Evolutionary conservation across 1,140 invertebrate species (phyloP).

Genomic region (Pomacea maculata): DNA sequence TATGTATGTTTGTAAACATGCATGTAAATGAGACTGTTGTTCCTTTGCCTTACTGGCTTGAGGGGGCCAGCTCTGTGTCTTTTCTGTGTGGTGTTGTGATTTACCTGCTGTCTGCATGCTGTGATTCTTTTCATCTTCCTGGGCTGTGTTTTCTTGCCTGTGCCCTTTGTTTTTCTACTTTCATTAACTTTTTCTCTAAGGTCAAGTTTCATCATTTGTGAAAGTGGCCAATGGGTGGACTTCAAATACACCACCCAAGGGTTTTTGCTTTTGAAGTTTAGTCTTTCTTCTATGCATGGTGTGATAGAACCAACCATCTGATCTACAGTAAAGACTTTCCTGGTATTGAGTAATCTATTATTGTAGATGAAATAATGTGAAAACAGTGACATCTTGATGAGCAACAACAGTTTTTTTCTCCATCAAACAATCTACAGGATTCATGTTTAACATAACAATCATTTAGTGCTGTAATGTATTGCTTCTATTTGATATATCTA

Average conservation of each 20-base stretch:
- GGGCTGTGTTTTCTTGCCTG: background rate
- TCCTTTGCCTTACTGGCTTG: background rate
- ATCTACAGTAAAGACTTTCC: too few species aligned
- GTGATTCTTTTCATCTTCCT: background rate
- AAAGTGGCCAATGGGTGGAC: background rate
- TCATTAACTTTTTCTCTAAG: slow-evolving; percentile 15
- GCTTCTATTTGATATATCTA: too few species aligned
- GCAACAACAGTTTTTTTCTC: too few species aligned
- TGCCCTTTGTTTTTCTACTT: background rate
- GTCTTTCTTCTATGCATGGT: background rate
- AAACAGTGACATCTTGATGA: too few species aligned
- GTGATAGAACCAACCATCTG: too few species aligned
- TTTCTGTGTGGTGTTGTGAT: background rate
- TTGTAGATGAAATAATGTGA: too few species aligned
- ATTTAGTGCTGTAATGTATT: too few species aligned
- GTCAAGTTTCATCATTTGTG: background rate
- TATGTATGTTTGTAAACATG: background rate
- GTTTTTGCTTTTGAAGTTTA: background rate
- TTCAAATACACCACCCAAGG: background rate
- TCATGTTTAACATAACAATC: too few species aligned
- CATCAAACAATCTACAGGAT: too few species aligned
- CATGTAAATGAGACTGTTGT: background rate
- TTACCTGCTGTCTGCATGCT: background rate
- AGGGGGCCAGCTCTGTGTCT: background rate
- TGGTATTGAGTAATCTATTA: too few species aligned